Evolutionary conservation across 2,888 invertebrate genomes (phyloP).

Genomic region (Harpalus rufipes): DNA sequence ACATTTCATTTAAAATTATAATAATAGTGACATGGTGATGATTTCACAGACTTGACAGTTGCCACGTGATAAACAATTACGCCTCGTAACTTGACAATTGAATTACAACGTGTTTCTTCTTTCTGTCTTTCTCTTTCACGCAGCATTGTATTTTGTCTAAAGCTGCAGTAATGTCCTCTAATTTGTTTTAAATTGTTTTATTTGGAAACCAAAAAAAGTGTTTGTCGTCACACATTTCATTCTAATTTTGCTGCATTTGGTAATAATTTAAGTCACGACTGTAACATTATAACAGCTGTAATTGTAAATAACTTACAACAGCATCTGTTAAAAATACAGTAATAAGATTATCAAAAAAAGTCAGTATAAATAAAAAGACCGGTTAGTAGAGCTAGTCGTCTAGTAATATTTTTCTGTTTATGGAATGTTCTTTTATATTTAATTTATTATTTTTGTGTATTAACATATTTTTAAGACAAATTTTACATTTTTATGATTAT

Average conservation of each 20-base stretch:
- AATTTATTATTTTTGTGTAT: conserved; percentile 2
- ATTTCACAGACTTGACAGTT: too few species aligned
- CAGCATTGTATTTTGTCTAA: too few species aligned
- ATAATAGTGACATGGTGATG: too few species aligned
- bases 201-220: too few species aligned
- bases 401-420: conserved; percentile 10
- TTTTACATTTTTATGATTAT: background rate
- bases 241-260: background rate
- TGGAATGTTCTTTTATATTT: conserved; percentile 25
- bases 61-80: too few species aligned
- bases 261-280: background rate
- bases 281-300: background rate
- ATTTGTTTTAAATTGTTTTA: too few species aligned
- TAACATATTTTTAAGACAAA: background rate
- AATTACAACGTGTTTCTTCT: too few species aligned
- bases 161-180: too few species aligned
- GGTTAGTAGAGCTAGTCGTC: conserved; percentile 16
- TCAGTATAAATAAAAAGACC: background rate
- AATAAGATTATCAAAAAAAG: conserved; percentile 12
- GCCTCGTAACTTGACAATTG: too few species aligned
- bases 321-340: background rate
- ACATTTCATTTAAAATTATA: too few species aligned
- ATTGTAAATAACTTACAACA: conserved; percentile 21
- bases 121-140: too few species aligned
- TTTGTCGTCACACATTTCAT: too few species aligned